Evolutionary conservation across 2,888 invertebrate species (phyloP).

Genomic region (Deilephila porcellus): DNA sequence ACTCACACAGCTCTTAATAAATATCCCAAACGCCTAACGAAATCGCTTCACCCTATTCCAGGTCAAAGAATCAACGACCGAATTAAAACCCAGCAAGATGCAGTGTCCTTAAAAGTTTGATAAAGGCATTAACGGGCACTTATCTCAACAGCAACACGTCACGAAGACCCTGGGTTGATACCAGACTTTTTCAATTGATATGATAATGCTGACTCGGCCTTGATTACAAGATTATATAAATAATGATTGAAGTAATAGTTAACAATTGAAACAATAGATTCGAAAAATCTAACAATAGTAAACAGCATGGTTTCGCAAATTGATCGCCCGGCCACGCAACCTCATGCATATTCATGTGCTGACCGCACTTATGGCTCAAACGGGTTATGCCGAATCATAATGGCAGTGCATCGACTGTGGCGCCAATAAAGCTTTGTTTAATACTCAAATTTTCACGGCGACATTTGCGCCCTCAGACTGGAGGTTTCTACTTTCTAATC

Average conservation of each 20-base stretch:
- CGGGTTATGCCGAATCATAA: slow-evolving; percentile 35
- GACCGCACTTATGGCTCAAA: neutral
- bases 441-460: slow-evolving; percentile 23
- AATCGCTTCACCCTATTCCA: neutral
- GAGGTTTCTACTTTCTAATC: slow-evolving; percentile 78
- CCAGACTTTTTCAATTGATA: neutral
- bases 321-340: neutral
- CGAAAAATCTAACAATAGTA: neutral
- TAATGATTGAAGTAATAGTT: neutral
- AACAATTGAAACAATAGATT: neutral
- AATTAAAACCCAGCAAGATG: neutral
- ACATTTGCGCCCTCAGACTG: slow-evolving; percentile 22
- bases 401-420: slow-evolving; percentile 30
- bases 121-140: neutral
- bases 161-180: neutral
- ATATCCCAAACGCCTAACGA: slow-evolving; percentile 15
- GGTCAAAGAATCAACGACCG: neutral
- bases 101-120: neutral
- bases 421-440: slow-evolving; percentile 17
- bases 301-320: neutral
- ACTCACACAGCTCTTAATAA: slow-evolving; percentile 29
- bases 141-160: neutral
- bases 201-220: neutral
- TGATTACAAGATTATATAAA: slow-evolving; percentile 3
- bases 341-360: neutral